These are phyloP conservation scores for Platyrinchus mystaceus DNA, from an alignment of 2,797 vertebrate species.

Conservation along the genomic window DNA sequence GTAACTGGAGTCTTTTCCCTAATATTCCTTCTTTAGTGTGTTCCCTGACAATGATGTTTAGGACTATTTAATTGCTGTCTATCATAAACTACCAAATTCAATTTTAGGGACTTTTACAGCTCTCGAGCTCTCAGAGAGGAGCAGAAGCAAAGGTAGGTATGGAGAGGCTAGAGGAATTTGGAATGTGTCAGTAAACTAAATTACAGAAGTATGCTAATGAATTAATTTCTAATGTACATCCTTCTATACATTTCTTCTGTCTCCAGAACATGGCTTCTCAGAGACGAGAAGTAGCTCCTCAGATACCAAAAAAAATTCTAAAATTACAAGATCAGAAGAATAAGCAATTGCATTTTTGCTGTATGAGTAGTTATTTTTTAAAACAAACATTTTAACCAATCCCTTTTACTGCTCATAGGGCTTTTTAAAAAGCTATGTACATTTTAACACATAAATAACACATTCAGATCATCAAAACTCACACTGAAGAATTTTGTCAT, in stretches of 20 bases:
- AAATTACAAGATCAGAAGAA: not conserved
- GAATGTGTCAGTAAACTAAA: not conserved
- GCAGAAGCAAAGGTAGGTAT: not conserved
- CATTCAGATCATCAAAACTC: not conserved
- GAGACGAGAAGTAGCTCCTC: not conserved
- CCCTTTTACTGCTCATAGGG: not conserved
- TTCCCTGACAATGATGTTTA: not conserved
- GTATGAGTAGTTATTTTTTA: not conserved
- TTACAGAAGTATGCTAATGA: not conserved
- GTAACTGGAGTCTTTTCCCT: not conserved
- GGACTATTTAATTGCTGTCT: not conserved
- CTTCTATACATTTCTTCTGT: not conserved
- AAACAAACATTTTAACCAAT: not conserved
- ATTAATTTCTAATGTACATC: not conserved
- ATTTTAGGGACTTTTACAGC: not conserved
- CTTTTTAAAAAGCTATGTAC: not conserved
- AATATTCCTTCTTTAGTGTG: not conserved
- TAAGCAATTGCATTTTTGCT: not conserved
- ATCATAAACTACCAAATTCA: not conserved
- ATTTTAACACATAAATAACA: not conserved
- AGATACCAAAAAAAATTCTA: not conserved
- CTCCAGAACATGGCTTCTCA: not conserved
- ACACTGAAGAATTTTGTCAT: not conserved
- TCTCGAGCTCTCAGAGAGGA: not conserved
- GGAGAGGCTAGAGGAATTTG: not conserved